These are phyloP conservation scores for Buathra laborator DNA, from an alignment of 2,888 invertebrate genomes.

Conservation along the genomic window DNA sequence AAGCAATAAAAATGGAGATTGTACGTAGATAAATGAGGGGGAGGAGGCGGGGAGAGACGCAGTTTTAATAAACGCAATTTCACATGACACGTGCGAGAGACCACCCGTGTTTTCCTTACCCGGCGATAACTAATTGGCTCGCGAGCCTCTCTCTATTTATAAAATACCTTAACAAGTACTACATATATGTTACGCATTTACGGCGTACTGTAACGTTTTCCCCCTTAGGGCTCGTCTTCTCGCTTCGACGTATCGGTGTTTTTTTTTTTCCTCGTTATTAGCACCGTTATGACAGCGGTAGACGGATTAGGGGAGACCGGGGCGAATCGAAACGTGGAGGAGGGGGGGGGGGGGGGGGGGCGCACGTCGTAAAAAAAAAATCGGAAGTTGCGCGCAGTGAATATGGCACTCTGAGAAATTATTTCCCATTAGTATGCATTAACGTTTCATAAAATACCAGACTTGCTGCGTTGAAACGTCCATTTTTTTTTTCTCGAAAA, in stretches of 20 bases:
- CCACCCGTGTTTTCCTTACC: constrained; percentile 70
- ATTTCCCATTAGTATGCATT: too few species aligned
- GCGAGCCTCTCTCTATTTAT: constrained; percentile 49
- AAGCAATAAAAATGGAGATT: constrained; percentile 52
- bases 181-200: constrained; percentile 15
- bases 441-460: too few species aligned
- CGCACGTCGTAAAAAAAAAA: too few species aligned
- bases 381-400: too few species aligned
- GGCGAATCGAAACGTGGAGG: too few species aligned
- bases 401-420: too few species aligned
- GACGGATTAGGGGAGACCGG: not conserved
- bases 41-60: constrained; percentile 23
- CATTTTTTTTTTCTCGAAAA: too few species aligned
- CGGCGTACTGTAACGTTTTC: constrained; percentile 5
- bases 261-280: constrained; percentile 46
- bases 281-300: constrained; percentile 50
- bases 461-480: too few species aligned
- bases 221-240: constrained; percentile 58
- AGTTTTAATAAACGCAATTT: constrained; percentile 68
- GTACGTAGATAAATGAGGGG: constrained; percentile 52
- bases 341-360: too few species aligned
- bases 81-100: constrained; percentile 71
- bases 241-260: constrained; percentile 55
- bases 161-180: constrained; percentile 18
- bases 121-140: constrained; percentile 70